Evolutionary conservation across 2,888 invertebrate genomes (phyloP).

Genomic region (Epirrhoe tristata): DNA sequence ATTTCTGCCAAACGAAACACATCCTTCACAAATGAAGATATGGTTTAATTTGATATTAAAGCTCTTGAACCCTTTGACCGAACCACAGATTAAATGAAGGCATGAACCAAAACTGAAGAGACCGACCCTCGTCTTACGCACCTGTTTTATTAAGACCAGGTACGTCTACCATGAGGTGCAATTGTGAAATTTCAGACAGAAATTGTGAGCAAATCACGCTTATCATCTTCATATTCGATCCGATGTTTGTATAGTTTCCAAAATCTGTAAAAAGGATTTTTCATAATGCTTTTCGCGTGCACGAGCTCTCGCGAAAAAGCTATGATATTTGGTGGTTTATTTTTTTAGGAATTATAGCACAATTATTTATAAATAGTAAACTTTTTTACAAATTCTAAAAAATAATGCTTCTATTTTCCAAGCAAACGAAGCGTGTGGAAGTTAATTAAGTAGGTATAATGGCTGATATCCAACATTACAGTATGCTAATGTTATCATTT

Average conservation of each 20-base stretch:
- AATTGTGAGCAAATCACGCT: too few species aligned
- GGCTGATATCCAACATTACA: constrained; percentile 9
- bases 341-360: too few species aligned
- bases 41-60: constrained; percentile 2
- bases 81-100: constrained; percentile 16
- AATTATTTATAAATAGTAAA: too few species aligned
- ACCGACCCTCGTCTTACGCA: constrained; percentile 26
- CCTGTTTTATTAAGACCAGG: constrained; percentile 18
- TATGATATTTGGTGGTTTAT: too few species aligned
- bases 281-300: too few species aligned
- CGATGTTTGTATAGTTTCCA: too few species aligned
- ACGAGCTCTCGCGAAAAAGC: too few species aligned
- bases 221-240: too few species aligned
- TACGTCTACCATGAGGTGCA: background rate
- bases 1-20: background rate
- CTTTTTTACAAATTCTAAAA: too few species aligned
- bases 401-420: background rate
- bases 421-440: background rate
- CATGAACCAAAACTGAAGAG: constrained; percentile 17
- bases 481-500: constrained; percentile 25
- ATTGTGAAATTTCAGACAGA: too few species aligned
- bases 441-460: background rate
- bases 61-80: constrained; percentile 13
- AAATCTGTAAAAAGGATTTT: too few species aligned
- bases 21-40: background rate